A percentile compares a stretch with the other conserved stretches of the same genome.
These are phyloP conservation scores for Sclerodermus sp. DNA, from an alignment of 2,888 invertebrate species.

Conservation along the genomic window DNA sequence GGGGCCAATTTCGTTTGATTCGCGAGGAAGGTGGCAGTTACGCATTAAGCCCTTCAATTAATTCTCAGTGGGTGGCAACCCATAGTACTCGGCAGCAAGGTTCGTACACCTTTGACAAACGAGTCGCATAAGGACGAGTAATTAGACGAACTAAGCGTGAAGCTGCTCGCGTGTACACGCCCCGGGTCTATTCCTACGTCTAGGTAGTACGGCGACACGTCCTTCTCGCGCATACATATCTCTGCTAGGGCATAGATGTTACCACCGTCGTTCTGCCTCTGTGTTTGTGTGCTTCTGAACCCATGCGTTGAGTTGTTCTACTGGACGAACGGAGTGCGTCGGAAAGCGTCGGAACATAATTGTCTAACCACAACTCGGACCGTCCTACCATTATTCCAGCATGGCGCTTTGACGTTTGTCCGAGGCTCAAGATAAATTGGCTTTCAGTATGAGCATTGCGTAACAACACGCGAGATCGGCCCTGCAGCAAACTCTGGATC, in stretches of 20 bases:
- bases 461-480: slow-evolving; percentile 17
- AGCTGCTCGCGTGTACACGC: slow-evolving; percentile 7
- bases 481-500: not conserved
- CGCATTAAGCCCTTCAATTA: slow-evolving; percentile 22
- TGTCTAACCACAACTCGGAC: slow-evolving; percentile 18
- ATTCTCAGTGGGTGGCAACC: slow-evolving; percentile 13
- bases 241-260: slow-evolving; percentile 5
- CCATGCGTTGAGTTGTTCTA: slow-evolving; percentile 16
- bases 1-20: too few relatives aligned
- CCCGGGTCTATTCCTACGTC: not conserved
- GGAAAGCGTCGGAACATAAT: slow-evolving; percentile 18
- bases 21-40: not conserved
- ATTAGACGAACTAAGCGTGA: slow-evolving; percentile 23
- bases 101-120: slow-evolving; percentile 26
- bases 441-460: slow-evolving; percentile 22
- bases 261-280: too few relatives aligned
- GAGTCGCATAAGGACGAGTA: slow-evolving; percentile 29
- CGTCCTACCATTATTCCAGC: slow-evolving; percentile 24
- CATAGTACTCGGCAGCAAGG: slow-evolving; percentile 2
- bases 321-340: not conserved
- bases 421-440: slow-evolving; percentile 32
- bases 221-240: slow-evolving; percentile 3
- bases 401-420: slow-evolving; percentile 31
- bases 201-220: not conserved
- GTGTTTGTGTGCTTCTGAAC: too few relatives aligned